These are phyloP conservation scores for Oreonectes daqikongensis DNA, from an alignment of 2,797 vertebrate species.

Conservation along the genomic window DNA sequence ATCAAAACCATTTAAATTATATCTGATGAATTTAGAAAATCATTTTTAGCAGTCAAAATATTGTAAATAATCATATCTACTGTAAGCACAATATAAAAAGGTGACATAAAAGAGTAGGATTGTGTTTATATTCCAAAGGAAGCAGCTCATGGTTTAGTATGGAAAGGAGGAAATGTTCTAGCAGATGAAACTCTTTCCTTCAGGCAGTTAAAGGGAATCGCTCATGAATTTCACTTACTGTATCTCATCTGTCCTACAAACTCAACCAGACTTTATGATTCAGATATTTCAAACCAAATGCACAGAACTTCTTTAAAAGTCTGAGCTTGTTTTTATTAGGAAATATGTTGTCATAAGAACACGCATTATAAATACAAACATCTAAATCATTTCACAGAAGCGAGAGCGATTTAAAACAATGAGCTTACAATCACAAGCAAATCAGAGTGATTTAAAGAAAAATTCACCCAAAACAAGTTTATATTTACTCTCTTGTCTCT, in stretches of 20 bases:
- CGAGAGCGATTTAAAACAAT: slow-evolving; percentile 26
- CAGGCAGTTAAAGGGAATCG: not conserved
- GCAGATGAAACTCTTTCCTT: slow-evolving; percentile 5
- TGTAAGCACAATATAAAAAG: too few species aligned
- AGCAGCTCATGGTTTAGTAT: not conserved
- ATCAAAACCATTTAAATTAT: too few species aligned
- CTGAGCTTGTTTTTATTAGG: slow-evolving; percentile 59
- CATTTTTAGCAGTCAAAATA: too few species aligned
- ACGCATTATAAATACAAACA: slow-evolving; percentile 20
- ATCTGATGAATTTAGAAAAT: not conserved
- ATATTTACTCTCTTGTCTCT: not conserved
- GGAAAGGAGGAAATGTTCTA: not conserved
- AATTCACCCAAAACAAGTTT: not conserved
- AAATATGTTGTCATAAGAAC: slow-evolving; percentile 50
- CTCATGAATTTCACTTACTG: not conserved
- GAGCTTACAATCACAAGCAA: not conserved
- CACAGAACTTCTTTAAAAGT: slow-evolving; percentile 25
- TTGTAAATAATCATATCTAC: too few species aligned
- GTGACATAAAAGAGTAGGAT: not conserved
- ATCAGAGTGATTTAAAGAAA: not conserved
- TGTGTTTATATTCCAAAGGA: not conserved
- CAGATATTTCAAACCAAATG: too few species aligned
- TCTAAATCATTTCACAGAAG: slow-evolving; percentile 19
- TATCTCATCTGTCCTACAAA: not conserved
- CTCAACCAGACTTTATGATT: not conserved